Evolutionary conservation across 2,797 vertebrate genomes (phyloP).

Genomic region (Gadopsis bispinosus): DNA sequence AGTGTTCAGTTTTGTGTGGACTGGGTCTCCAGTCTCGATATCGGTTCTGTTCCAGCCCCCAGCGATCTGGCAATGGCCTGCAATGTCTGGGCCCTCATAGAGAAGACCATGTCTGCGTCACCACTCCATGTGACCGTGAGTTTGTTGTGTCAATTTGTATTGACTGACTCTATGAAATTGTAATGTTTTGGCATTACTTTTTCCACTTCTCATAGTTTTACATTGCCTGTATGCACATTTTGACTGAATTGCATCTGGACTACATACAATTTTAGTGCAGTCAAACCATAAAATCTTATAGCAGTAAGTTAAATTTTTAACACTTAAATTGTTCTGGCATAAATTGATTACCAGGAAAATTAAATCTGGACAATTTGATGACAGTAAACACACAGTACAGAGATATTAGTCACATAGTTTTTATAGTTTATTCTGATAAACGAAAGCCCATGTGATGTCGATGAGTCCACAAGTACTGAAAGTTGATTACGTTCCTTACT

Average conservation of each 20-base stretch:
- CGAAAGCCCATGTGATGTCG: neutral
- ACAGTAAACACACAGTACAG: neutral
- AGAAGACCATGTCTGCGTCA: conserved; percentile 86
- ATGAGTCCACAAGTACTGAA: neutral
- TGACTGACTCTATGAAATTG: neutral
- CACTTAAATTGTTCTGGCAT: neutral
- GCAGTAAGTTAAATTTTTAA: too few species aligned
- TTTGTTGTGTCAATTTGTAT: conserved; percentile 27
- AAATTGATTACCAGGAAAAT: neutral
- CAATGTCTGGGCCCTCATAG: conserved; percentile 86
- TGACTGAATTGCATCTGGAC: neutral
- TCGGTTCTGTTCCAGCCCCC: conserved; percentile 86
- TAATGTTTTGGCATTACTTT: neutral
- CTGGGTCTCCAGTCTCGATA: conserved; percentile 85
- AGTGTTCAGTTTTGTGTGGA: conserved; percentile 87
- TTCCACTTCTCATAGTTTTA: neutral
- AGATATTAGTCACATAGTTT: neutral
- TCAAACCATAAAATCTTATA: neutral
- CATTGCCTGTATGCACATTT: neutral
- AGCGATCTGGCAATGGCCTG: conserved; percentile 71
- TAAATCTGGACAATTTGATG: neutral
- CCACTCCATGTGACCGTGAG: conserved; percentile 84
- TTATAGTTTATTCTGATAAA: neutral
- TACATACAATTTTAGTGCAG: neutral
- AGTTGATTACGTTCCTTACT: too few species aligned